These are phyloP conservation scores for Gallirallus australis DNA, from an alignment of 2,797 vertebrate genomes.

Conservation along the genomic window DNA sequence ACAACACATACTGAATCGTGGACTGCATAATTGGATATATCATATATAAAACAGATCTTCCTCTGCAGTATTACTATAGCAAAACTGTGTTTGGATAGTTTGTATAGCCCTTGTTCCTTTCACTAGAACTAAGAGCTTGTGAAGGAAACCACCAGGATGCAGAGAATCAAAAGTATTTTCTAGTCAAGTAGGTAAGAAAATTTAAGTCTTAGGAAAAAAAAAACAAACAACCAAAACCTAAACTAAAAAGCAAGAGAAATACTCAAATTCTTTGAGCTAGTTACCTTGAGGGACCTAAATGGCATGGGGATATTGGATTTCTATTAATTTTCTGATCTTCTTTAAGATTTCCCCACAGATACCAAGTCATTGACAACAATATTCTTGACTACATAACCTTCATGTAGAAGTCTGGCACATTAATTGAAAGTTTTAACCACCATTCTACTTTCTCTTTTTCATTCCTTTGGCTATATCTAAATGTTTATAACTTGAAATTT, in stretches of 20 bases:
- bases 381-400: neutral
- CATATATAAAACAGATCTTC: neutral
- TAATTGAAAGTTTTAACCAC: neutral
- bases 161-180: neutral
- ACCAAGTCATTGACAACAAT: neutral
- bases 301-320: neutral
- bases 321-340: neutral
- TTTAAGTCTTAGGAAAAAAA: neutral
- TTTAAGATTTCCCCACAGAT: neutral
- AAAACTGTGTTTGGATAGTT: neutral
- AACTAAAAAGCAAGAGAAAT: neutral
- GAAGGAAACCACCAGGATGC: neutral
- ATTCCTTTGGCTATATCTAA: neutral
- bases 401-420: neutral
- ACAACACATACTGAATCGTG: neutral
- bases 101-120: neutral
- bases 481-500: neutral
- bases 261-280: neutral
- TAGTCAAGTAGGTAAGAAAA: neutral
- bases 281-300: neutral
- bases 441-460: neutral
- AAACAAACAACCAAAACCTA: too few relatives aligned
- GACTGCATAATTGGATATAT: neutral
- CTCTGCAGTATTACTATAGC: neutral
- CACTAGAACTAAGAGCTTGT: neutral